Base-by-base conservation (phyloP, 2,888 invertebrate species). In the Gortyna flavago region DNA sequence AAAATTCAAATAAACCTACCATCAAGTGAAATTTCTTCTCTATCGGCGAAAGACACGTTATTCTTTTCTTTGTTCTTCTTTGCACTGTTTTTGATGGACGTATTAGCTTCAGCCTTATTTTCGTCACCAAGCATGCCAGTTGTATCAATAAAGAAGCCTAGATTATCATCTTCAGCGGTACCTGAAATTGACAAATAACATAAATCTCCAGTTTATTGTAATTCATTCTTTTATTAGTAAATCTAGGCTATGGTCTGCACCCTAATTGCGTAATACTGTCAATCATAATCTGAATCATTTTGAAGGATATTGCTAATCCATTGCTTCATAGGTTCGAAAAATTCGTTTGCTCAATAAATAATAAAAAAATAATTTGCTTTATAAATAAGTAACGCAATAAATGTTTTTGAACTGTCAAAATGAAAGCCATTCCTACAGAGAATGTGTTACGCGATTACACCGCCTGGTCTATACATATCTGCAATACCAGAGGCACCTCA, bases 131-230 rank as follows among this genome's bases (percentile, higher is more conserved):
- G 83, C 16, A 84, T 83, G 32, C 93, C 93, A 75, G 82, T 87
- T 44, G 92, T 93, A 69, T 93, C 93, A 59, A 92, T 83, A 77
- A 92, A 90, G 81, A 92, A 91, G 25, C 81, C 75, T 9, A 89
- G 21, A 75, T 74, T 77, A 65, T 76, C 79, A 18, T 80, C 79
- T 18, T 86, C 82, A 69, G 84, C 61, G n/a, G 82, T 70, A 77
- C 81, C 89, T 87, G 75, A 7, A 79, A 66, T 61, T 38, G 5
- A 41, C 11, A 70, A 54, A 44, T 13, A n/a, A 35, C 13, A 25
- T 29, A n/a, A 44, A 29, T 51, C 13, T 38, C 4, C 6, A 73
- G n/a, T 75, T 41, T 32, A 29, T 18, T 41, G 11, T 25, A 11
- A 51, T 29, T 35, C 18, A 72, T 54, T 25, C 2, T 38, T 25